Percentiles rank a stretch among this genome's conserved stretches.
Evolutionary conservation across 2,888 invertebrate species (phyloP).

Genomic region (Trachelus stipa): DNA sequence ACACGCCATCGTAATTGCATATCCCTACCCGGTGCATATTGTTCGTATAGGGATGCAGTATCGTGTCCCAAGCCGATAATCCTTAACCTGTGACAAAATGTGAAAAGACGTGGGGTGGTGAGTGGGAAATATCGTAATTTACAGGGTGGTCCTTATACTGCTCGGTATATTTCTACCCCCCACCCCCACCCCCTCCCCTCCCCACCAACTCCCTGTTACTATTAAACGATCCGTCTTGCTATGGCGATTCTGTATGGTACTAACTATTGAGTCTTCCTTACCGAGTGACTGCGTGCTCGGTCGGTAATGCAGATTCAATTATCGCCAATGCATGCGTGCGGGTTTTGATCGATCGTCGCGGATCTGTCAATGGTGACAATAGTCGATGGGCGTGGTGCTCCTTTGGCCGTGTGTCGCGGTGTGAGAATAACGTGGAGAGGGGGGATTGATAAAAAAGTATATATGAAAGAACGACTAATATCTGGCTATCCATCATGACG

Average conservation of each 20-base stretch:
- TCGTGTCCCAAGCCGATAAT: neutral
- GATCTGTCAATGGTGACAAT: neutral
- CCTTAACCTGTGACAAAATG: neutral
- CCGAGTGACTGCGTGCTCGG: neutral
- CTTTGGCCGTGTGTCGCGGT: neutral
- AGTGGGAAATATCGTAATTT: neutral
- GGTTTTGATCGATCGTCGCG: constrained; percentile 5
- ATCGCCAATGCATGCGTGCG: neutral
- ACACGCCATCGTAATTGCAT: neutral
- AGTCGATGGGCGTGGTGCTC: neutral
- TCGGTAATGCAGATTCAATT: neutral
- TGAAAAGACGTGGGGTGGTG: neutral
- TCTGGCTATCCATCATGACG: constrained; percentile 16
- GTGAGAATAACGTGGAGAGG: neutral
- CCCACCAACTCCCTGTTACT: neutral
- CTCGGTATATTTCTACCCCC: neutral
- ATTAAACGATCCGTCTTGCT: neutral
- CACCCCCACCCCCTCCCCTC: too few species aligned
- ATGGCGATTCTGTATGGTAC: neutral
- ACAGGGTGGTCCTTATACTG: neutral
- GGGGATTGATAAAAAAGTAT: neutral
- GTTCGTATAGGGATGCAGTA: neutral
- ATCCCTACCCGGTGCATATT: neutral
- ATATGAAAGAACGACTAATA: neutral
- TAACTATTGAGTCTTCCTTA: neutral